Evolutionary conservation across 1,140 invertebrate genomes (phyloP).

Genomic region (Trachelipus rathkii): DNA sequence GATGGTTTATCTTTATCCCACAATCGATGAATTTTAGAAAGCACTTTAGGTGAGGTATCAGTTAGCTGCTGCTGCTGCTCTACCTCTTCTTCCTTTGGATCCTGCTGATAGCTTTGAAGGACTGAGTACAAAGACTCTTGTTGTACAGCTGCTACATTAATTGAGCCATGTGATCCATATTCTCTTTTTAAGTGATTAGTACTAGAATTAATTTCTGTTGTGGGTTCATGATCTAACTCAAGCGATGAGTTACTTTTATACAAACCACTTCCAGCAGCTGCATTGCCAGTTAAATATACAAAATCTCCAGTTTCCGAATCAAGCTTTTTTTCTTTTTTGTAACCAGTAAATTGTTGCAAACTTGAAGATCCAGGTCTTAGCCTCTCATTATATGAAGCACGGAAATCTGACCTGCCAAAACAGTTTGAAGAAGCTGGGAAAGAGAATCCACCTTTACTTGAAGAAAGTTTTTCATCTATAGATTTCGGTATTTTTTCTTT

Average conservation of each 20-base stretch:
- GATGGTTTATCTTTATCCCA: constrained; percentile 4
- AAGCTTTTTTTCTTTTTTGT: not conserved
- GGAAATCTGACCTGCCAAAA: not conserved
- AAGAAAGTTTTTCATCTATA: not conserved
- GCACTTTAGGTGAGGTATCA: not conserved
- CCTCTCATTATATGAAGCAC: not conserved
- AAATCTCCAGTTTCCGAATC: not conserved
- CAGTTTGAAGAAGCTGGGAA: not conserved
- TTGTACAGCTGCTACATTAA: not conserved
- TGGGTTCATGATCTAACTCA: not conserved
- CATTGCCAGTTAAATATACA: constrained; percentile 1
- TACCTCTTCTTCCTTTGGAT: not conserved
- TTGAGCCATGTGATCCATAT: not conserved
- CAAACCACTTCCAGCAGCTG: not conserved
- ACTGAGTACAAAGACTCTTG: not conserved
- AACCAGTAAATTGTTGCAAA: not conserved
- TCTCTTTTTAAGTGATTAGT: not conserved
- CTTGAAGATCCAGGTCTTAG: not conserved
- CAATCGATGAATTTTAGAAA: not conserved
- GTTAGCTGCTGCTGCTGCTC: not conserved
- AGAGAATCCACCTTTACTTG: not conserved
- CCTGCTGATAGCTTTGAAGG: not conserved
- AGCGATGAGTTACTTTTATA: not conserved
- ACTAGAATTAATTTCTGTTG: not conserved
- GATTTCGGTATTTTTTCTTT: too few relatives aligned